Conservation (phyloP, 2,888 invertebrate genomes). For the Diplolepis rosae region DNA sequence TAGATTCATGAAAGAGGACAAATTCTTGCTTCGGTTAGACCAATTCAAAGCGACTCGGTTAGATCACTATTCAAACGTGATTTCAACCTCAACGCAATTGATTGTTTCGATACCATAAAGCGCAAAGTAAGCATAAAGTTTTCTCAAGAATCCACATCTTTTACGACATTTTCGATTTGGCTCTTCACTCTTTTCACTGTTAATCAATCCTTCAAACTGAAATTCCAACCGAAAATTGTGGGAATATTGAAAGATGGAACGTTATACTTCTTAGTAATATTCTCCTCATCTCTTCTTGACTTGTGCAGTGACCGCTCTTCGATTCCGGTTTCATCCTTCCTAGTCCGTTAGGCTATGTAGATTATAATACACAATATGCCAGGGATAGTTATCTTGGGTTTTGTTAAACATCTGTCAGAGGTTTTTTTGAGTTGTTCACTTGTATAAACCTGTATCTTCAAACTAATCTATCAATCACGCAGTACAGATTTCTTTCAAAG, state of each 20-base stretch:
- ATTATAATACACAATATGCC: background rate
- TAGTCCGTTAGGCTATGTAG: background rate
- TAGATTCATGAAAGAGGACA: conserved; percentile 41
- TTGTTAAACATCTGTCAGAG: background rate
- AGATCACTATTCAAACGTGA: conserved; percentile 42
- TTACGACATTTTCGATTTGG: background rate
- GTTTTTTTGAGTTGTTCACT: background rate
- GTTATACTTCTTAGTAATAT: background rate
- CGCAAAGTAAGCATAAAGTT: background rate
- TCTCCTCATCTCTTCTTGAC: background rate
- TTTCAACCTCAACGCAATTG: conserved; percentile 14
- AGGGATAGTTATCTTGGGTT: background rate
- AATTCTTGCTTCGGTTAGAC: conserved; percentile 37
- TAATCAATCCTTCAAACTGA: background rate
- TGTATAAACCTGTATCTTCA: background rate
- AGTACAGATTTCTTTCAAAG: background rate
- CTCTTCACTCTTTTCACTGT: background rate
- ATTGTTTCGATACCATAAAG: background rate
- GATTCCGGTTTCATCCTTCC: background rate
- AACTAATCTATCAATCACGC: background rate
- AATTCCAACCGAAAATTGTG: background rate
- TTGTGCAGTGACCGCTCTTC: background rate
- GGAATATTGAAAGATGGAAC: background rate
- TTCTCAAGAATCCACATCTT: background rate
- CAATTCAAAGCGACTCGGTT: conserved; percentile 30